phyloP scores from a whole-genome alignment of 1,140 invertebrate species.

The Brachionus sp. region DNA sequence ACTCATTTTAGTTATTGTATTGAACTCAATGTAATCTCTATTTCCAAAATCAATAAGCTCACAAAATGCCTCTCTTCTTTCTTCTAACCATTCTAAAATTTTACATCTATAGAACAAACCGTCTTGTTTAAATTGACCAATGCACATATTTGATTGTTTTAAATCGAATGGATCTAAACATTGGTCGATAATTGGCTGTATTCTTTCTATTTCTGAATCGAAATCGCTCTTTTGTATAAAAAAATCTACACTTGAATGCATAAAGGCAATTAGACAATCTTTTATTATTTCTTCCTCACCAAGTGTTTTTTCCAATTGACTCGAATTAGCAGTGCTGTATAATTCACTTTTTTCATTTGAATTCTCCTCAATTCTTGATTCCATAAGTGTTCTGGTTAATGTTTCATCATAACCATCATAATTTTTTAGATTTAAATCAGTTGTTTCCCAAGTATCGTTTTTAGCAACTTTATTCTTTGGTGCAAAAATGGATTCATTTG shows the following conservation, averaged over 20 bases:
- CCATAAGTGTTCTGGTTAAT: neutral
- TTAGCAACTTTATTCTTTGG: neutral
- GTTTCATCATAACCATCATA: neutral
- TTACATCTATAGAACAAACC: slow-evolving; percentile 23
- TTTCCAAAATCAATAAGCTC: slow-evolving; percentile 30
- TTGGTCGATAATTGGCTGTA: neutral
- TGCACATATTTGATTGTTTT: neutral
- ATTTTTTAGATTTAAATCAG: neutral
- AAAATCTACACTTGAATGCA: neutral
- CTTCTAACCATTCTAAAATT: neutral
- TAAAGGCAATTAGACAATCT: neutral
- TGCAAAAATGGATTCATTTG: neutral
- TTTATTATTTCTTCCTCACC: neutral
- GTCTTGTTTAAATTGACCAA: slow-evolving; percentile 22
- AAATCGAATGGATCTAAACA: slow-evolving; percentile 17
- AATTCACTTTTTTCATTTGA: slow-evolving; percentile 11
- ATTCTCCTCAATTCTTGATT: neutral
- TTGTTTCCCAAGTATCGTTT: neutral
- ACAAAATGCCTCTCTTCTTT: slow-evolving; percentile 7
- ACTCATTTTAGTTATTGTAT: slow-evolving; percentile 35
- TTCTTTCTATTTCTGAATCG: slow-evolving; percentile 5
- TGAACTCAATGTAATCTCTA: neutral
- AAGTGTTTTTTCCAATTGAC: neutral
- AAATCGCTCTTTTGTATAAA: slow-evolving; percentile 29
- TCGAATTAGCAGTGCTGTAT: slow-evolving; percentile 21